These are phyloP conservation scores for Rhadinocentrus ornatus DNA, from an alignment of 2,797 vertebrate species.

Conservation along the genomic window DNA sequence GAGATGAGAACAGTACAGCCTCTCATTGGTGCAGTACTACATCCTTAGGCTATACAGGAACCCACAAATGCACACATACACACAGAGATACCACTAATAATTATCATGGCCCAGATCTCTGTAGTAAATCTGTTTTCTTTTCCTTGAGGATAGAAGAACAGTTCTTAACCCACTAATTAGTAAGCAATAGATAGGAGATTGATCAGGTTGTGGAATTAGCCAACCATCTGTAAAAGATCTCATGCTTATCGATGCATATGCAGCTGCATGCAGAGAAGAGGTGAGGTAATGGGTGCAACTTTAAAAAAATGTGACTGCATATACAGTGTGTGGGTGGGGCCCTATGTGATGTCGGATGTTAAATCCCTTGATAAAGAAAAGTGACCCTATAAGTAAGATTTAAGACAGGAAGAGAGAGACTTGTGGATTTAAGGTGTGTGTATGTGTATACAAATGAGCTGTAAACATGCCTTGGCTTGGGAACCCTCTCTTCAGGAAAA, in stretches of 20 bases:
- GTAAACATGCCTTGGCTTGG: conserved; percentile 90
- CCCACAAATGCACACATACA: conserved; percentile 26
- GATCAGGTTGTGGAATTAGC: conserved; percentile 82
- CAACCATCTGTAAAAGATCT: conserved; percentile 82
- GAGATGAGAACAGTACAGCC: conserved; percentile 8
- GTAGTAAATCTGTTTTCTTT: conserved; percentile 56
- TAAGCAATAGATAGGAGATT: conserved; percentile 74
- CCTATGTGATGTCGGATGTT: conserved; percentile 15
- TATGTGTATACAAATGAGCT: conserved; percentile 35
- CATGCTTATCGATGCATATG: conserved; percentile 73
- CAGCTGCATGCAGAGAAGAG: conserved; percentile 35
- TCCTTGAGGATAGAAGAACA: conserved; percentile 48
- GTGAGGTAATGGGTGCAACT: conserved; percentile 57
- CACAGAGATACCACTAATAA: conserved; percentile 27
- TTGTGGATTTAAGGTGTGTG: conserved; percentile 8
- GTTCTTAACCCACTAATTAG: conserved; percentile 78
- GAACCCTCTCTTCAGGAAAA: conserved; percentile 95
- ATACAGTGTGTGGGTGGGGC: background rate
- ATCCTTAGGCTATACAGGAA: conserved; percentile 36
- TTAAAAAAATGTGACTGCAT: conserved; percentile 9
- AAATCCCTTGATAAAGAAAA: conserved; percentile 2
- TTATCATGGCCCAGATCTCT: conserved; percentile 70
- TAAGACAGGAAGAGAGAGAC: conserved; percentile 12
- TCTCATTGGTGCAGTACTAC: conserved; percentile 25
- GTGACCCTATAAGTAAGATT: background rate